Percentiles rank a stretch among this genome's conserved stretches.
Conservation (phyloP, 2,113 vertebrate species). For the Arvicanthis niloticus region DNA sequence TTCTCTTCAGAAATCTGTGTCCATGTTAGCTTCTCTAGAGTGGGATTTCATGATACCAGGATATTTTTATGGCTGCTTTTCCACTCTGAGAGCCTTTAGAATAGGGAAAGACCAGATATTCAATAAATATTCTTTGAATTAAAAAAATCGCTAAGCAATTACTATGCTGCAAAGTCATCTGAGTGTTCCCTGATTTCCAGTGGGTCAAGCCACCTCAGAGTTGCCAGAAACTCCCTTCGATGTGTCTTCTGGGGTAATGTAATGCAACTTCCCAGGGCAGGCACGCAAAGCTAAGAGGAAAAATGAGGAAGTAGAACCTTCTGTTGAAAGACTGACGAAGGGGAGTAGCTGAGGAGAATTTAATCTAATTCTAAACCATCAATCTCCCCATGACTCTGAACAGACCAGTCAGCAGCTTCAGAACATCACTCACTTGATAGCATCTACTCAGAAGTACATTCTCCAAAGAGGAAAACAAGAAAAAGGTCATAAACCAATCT, state of each 20-base stretch:
- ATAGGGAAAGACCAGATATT: neutral
- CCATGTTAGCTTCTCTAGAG: neutral
- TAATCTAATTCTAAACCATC: constrained; percentile 67
- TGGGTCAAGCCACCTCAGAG: neutral
- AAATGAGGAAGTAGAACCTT: constrained; percentile 59
- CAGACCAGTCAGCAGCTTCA: constrained; percentile 39
- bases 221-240: neutral
- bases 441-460: constrained; percentile 34
- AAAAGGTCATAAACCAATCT: neutral
- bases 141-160: neutral
- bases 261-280: neutral
- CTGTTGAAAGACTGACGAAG: constrained; percentile 23
- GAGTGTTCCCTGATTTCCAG: neutral
- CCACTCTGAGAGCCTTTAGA: neutral
- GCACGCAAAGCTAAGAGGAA: constrained; percentile 9
- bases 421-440: constrained; percentile 52
- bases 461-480: neutral
- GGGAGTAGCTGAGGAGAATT: neutral
- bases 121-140: neutral
- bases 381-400: constrained; percentile 57
- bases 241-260: neutral
- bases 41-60: neutral
- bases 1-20: neutral
- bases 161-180: neutral
- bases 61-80: neutral